Conservation (phyloP, 2,113 vertebrate species). For the Empidonax alnorum region DNA sequence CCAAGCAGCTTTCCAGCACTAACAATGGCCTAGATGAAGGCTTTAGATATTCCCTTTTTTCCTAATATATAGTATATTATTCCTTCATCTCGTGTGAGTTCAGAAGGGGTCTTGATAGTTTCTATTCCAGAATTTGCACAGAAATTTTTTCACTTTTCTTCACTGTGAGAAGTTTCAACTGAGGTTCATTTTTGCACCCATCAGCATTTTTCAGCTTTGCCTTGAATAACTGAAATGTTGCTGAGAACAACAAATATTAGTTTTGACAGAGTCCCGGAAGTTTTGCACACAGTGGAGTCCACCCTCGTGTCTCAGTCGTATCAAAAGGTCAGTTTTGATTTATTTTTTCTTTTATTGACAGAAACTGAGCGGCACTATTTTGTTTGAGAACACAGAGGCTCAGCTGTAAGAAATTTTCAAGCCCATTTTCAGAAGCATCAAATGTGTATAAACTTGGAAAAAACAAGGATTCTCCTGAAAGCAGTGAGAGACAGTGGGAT, state of each 20-base stretch:
- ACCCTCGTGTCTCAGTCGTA: background rate
- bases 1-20: background rate
- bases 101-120: background rate
- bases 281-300: background rate
- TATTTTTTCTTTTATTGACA: background rate
- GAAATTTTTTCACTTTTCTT: background rate
- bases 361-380: background rate
- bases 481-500: background rate
- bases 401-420: background rate
- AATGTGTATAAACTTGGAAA: background rate
- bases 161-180: background rate
- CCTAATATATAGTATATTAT: background rate
- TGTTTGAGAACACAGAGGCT: background rate
- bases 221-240: background rate
- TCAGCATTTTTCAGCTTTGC: constrained; percentile 34
- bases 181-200: background rate
- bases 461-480: background rate
- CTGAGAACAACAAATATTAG: constrained; percentile 1
- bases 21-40: background rate
- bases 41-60: background rate
- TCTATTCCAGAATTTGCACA: background rate
- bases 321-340: background rate
- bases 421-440: background rate
- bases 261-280: background rate
- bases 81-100: background rate